Evolutionary conservation across 2,113 vertebrate genomes (phyloP), one percentile per base, ranked within the genome.

Genomic region (Triplophysa dalaica): DNA sequence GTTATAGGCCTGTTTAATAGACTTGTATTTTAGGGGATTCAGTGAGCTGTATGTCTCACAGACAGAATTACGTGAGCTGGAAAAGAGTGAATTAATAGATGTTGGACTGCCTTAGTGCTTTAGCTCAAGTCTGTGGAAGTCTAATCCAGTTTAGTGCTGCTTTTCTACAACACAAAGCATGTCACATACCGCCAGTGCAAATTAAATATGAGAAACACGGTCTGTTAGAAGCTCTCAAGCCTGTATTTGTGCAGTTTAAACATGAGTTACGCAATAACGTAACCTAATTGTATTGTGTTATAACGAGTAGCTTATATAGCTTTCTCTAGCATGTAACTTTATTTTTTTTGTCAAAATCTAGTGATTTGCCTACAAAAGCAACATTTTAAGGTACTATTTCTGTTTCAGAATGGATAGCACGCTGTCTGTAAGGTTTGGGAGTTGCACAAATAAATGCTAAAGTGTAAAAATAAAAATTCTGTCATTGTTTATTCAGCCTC

Each of bases 21-120:
- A 38, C 5, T 38, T 38, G 6, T 8, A 7, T 38, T 38, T 38
- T 73, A 67, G 72, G 85, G 83, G 83, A 45, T 86, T 24, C 88
- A 83, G 89, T 87, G 77, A 91, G 87, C 90, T 89, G 41, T 74
- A 52, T 72, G 41, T 90, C 66, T 87, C 78, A 85, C 73, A 90
- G 83, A 80, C 84, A 83, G 84, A 75, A 78, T 87, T 89, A 70
- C 1, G 60, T 63, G 76, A 76, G 85, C 66, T 82, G 86, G 79
- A 83, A 81, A 78, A 78, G 38, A 70, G 66, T 52, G 77, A 65
- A 86, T 81, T 85, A 82, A 52, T 77, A 48, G 62, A 73, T 88
- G 84, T 50, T 82, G 73, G 82, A 63, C 65, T 64, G 74, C 21
- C 84, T n/a, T 19, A 60, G 69, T 85, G 78, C 83, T 69, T 83